Base-by-base conservation (phyloP, 1,140 invertebrate species). In the Ephestia elutella region DNA sequence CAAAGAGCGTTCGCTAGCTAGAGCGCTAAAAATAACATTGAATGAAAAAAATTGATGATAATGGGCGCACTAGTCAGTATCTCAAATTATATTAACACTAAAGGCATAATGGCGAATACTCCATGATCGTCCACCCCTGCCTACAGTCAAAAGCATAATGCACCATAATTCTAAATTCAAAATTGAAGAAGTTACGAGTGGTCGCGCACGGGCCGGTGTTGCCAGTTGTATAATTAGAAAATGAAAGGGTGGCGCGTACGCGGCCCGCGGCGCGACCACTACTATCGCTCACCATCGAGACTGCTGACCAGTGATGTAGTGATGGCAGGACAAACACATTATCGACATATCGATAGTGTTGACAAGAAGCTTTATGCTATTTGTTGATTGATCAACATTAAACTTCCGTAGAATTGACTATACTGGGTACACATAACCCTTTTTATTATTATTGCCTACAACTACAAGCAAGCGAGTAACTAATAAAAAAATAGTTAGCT, bases 221-320 rank as follows among this genome's bases (percentile, higher is more conserved):
- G 84, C 82, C 78, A 79, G 79, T 80, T 82, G 73, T 84, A 87
- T 87, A 87, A 87, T 87, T 87, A 86, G 83, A 86, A 86, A 86
- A 86, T 86, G 83, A 80, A 79, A 82, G 83, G 83, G 83, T 83
- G 81, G 83, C 83, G 80, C 80, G 71, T 75, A 80, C 78, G 78
- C 78, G 71, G 81, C 83, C 81, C 65, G 73, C 59, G 80, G 83
- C 81, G 60, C 75, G 70, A 82, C 64, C 81, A 86, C 81, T 81
- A 80, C 83, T 80, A 86, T 86, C 80, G 81, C 75, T 83, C 77
- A 83, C 76, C 78, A 82, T 82, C 77, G 77, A 63, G 66, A 57
- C 62, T 54, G 66, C 65, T 65, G 53, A 20, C 54, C 38, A 44
- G n/a, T 5, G 11, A 44, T 44, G 7, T 82, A 82, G 82, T 68